Conservation (phyloP, 1,140 invertebrate genomes). For the Ceratina australensis region DNA sequence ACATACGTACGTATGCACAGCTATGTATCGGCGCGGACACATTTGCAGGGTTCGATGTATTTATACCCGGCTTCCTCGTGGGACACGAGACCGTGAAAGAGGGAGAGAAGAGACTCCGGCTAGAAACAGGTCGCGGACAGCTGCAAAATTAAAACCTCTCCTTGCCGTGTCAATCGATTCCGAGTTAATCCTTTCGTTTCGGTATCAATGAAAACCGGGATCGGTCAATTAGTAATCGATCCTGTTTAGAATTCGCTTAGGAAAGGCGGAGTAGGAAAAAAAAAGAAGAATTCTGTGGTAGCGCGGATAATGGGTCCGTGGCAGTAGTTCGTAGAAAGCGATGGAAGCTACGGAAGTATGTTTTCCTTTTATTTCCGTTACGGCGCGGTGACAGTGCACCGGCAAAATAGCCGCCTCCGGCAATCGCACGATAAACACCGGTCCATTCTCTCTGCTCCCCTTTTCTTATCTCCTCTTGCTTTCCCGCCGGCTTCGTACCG, state of each 20-base stretch:
- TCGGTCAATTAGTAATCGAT: background rate
- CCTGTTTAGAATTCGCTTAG: constrained; percentile 15
- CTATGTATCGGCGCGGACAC: constrained; percentile 9
- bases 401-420: constrained; percentile 65
- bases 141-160: constrained; percentile 30
- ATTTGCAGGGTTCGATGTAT: constrained; percentile 40
- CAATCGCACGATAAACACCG: constrained; percentile 65
- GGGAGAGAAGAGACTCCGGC: background rate
- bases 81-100: constrained; percentile 1
- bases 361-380: constrained; percentile 63
- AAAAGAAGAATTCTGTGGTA: constrained; percentile 41
- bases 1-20: constrained; percentile 14
- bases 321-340: constrained; percentile 43
- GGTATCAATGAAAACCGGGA: no score
- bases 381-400: constrained; percentile 55
- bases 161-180: background rate
- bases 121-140: constrained; percentile 42
- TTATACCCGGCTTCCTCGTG: constrained; percentile 44
- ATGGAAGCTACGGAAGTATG: constrained; percentile 51
- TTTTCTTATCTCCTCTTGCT: constrained; percentile 4
- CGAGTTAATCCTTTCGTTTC: background rate
- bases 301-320: constrained; percentile 54
- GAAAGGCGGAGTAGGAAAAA: constrained; percentile 8
- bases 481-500: background rate
- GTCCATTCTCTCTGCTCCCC: constrained; percentile 36